phyloP scores from a whole-genome alignment of 2,797 vertebrate species.

The Cygnus olor region DNA sequence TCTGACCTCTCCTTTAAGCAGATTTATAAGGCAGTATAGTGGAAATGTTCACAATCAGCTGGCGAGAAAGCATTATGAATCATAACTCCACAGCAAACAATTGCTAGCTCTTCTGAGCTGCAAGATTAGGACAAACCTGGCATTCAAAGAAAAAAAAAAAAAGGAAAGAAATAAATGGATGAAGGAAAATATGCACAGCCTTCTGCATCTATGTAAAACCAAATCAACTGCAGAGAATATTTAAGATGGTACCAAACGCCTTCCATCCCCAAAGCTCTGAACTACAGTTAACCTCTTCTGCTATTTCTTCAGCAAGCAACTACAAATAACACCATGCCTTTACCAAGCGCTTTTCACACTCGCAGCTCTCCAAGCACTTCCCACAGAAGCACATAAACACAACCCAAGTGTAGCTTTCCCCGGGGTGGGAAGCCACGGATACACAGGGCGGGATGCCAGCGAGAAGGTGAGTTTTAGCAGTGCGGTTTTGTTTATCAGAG shows the following conservation, averaged over 20 bases:
- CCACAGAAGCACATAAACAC: not conserved
- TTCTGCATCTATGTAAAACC: not conserved
- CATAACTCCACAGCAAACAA: not conserved
- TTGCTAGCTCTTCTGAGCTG: not conserved
- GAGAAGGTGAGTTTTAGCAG: not conserved
- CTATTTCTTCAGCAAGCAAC: not conserved
- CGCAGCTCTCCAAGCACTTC: not conserved
- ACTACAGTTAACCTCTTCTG: not conserved
- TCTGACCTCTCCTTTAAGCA: constrained; percentile 16
- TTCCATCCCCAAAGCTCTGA: not conserved
- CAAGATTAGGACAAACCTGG: not conserved
- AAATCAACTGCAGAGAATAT: not conserved
- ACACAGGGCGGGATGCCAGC: rapidly evolving
- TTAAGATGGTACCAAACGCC: not conserved
- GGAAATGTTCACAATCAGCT: not conserved
- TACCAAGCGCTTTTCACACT: not conserved
- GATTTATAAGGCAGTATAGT: not conserved
- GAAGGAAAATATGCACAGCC: not conserved
- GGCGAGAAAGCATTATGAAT: not conserved
- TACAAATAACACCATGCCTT: not conserved
- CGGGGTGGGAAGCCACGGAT: not conserved
- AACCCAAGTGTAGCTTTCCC: not conserved
- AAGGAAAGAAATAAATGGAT: rapidly evolving
- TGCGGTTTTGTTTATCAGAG: not conserved
- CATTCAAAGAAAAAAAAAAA: not conserved